Conservation (phyloP, 2,888 invertebrate species). For the Metellina segmentata region DNA sequence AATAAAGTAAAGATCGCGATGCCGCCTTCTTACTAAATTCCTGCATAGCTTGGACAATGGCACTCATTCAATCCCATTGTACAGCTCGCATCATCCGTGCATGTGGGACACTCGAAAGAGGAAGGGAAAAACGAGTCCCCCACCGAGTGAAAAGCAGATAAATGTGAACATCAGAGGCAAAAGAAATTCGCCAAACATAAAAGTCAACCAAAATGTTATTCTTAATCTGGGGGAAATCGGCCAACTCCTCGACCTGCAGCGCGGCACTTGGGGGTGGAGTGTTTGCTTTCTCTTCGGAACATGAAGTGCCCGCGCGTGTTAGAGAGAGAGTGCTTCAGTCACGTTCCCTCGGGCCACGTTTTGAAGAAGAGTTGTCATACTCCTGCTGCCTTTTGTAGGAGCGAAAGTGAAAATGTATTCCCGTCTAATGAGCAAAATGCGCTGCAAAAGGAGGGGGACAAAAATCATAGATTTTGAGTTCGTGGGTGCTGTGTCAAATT, state of each 20-base stretch:
- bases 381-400: constrained; percentile 15
- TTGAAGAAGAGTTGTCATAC: neutral
- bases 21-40: no score
- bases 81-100: no score
- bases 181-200: neutral
- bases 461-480: no score
- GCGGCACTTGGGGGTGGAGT: neutral
- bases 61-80: no score
- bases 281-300: constrained; percentile 26
- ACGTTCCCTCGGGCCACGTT: constrained; percentile 51
- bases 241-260: neutral
- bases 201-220: neutral
- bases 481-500: no score
- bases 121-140: neutral
- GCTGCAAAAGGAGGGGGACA: no score
- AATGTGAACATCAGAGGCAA: neutral
- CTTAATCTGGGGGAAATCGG: constrained; percentile 28
- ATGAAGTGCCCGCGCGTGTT: constrained; percentile 56
- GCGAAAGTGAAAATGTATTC: constrained; percentile 27
- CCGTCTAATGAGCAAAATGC: neutral
- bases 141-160: neutral
- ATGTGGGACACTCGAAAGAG: neutral
- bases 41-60: no score
- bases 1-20: no score
- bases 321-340: constrained; percentile 57